Percentiles rank a stretch among this genome's conserved stretches.
These are phyloP conservation scores for Trichoplax adhaerens DNA, from an alignment of 37 sponge, comb jelly and placozoan species.

Conservation along the genomic window DNA sequence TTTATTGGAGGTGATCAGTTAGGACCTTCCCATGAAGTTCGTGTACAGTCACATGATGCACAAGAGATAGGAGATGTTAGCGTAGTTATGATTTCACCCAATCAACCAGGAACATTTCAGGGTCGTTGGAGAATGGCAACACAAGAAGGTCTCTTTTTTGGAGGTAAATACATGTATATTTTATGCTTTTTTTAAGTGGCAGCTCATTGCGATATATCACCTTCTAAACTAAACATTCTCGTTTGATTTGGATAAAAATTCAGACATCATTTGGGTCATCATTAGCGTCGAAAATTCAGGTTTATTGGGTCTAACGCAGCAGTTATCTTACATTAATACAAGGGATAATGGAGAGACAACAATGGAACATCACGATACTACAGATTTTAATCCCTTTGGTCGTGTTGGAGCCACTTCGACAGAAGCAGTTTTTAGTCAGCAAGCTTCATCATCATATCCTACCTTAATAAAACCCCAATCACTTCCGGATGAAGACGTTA, in stretches of 20 bases:
- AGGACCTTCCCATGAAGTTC: slow-evolving; percentile 8
- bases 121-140: slow-evolving; percentile 52
- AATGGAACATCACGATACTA: too few relatives aligned
- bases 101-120: slow-evolving; percentile 33
- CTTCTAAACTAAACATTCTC: too few relatives aligned
- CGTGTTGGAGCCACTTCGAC: too few relatives aligned
- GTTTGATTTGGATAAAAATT: neutral
- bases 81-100: slow-evolving; percentile 34
- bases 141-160: slow-evolving; percentile 34
- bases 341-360: neutral
- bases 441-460: too few relatives aligned
- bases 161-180: slow-evolving; percentile 27
- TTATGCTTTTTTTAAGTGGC: too few relatives aligned
- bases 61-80: slow-evolving; percentile 19
- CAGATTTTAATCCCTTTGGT: too few relatives aligned
- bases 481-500: too few relatives aligned
- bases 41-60: slow-evolving; percentile 17
- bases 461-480: too few relatives aligned
- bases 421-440: too few relatives aligned
- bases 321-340: slow-evolving; percentile 23
- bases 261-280: slow-evolving; percentile 20
- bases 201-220: too few relatives aligned
- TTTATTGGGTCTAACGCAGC: slow-evolving; percentile 15
- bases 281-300: slow-evolving; percentile 9
- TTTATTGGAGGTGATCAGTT: slow-evolving; percentile 32